phyloP scores from a whole-genome alignment of 1,140 invertebrate species.

The Eurosta solidaginis region DNA sequence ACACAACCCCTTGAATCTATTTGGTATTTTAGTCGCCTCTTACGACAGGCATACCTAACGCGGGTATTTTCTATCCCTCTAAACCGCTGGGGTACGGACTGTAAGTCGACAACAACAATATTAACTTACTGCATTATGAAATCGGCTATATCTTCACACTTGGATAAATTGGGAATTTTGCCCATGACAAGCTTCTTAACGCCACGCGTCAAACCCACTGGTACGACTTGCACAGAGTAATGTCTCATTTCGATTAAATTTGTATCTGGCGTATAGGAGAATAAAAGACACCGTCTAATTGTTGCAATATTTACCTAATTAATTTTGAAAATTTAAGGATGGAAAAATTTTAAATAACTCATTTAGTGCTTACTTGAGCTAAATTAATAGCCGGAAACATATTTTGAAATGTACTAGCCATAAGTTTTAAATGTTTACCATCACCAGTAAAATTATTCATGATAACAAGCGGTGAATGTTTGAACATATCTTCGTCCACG shows the following conservation, averaged over 20 bases:
- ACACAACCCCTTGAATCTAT: no score
- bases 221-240: constrained; percentile 82
- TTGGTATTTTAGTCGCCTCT: no score
- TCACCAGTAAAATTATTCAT: constrained; percentile 92
- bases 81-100: no score
- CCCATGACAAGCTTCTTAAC: constrained; percentile 92
- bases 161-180: constrained; percentile 88
- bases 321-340: constrained; percentile 61
- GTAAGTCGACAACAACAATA: neutral
- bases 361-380: constrained; percentile 68
- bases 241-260: constrained; percentile 91
- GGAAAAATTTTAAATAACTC: neutral
- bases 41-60: no score
- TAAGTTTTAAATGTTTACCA: constrained; percentile 86
- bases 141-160: constrained; percentile 87
- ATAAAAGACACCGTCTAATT: constrained; percentile 86
- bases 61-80: no score
- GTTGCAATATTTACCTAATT: constrained; percentile 77
- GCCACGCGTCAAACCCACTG: constrained; percentile 87
- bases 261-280: constrained; percentile 88
- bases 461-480: constrained; percentile 86
- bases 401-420: constrained; percentile 95
- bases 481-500: constrained; percentile 80
- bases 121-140: constrained; percentile 79
- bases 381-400: constrained; percentile 98